A percentile compares a stretch with the other conserved stretches of the same genome.
phyloP scores from a whole-genome alignment of 2,888 invertebrate species.

The Trachelus iudaicus region DNA sequence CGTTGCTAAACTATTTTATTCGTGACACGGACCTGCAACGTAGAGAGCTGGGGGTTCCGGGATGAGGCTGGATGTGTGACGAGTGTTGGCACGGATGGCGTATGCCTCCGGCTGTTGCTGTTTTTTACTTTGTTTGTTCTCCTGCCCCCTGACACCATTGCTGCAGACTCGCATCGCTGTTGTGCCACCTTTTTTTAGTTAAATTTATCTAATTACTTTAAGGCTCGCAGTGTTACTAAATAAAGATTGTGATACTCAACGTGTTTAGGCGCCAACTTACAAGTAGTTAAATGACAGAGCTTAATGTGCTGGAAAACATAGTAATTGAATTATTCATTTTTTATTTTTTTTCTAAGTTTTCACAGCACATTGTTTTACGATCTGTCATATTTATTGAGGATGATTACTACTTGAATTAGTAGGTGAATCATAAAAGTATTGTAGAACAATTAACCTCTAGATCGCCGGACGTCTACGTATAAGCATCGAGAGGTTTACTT shows the following conservation, averaged over 20 bases:
- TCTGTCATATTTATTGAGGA: not conserved
- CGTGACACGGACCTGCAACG: constrained; percentile 71
- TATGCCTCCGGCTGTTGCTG: constrained; percentile 62
- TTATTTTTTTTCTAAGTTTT: not conserved
- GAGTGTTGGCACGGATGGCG: constrained; percentile 51
- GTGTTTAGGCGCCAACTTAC: not conserved
- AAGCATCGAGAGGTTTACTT: too few relatives aligned
- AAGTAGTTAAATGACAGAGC: not conserved
- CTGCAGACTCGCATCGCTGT: constrained; percentile 57
- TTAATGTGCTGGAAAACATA: not conserved
- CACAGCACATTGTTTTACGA: not conserved
- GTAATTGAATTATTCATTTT: not conserved
- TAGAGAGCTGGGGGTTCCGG: constrained; percentile 77
- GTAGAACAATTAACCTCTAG: not conserved
- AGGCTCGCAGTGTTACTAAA: not conserved
- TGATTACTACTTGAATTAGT: not conserved
- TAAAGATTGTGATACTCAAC: not conserved
- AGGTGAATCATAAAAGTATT: not conserved
- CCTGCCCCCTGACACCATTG: constrained; percentile 52
- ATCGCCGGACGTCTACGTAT: too few relatives aligned
- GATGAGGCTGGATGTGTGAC: constrained; percentile 62
- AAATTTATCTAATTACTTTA: constrained; percentile 25
- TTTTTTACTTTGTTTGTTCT: constrained; percentile 69
- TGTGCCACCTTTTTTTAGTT: constrained; percentile 55
- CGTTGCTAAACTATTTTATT: not conserved